Conservation (phyloP, 1,140 invertebrate genomes). For the Bradysia coprophila region DNA sequence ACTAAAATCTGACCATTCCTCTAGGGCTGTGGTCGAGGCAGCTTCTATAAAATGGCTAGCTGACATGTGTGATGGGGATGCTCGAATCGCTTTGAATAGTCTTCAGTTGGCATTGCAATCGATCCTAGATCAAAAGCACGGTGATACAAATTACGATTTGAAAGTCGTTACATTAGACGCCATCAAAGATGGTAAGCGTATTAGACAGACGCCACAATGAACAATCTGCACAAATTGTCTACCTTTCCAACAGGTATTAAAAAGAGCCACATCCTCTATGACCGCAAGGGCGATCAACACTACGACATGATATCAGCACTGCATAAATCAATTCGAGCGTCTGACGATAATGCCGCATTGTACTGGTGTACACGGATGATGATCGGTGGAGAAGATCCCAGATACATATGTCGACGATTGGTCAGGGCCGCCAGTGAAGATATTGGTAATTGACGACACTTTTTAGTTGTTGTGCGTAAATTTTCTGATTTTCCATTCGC, state of each 20-base stretch:
- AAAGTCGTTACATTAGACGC: slow-evolving; percentile 35
- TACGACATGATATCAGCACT: slow-evolving; percentile 69
- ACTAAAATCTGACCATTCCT: no score
- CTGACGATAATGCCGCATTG: slow-evolving; percentile 60
- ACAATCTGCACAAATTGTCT: no score
- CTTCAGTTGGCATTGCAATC: slow-evolving; percentile 49
- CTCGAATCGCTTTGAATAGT: slow-evolving; percentile 54
- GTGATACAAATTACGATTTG: slow-evolving; percentile 12
- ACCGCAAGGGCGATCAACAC: slow-evolving; percentile 63
- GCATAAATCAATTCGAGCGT: slow-evolving; percentile 70
- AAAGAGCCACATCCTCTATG: slow-evolving; percentile 54
- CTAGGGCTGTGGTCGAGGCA: slow-evolving; percentile 32
- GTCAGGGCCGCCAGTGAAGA: slow-evolving; percentile 63
- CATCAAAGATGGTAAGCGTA: slow-evolving; percentile 40
- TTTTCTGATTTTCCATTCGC: not conserved
- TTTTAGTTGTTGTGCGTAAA: not conserved
- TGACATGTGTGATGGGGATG: slow-evolving; percentile 65
- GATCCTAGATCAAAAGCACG: slow-evolving; percentile 6
- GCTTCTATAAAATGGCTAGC: slow-evolving; percentile 47
- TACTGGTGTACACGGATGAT: slow-evolving; percentile 73
- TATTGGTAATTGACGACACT: slow-evolving; percentile 7
- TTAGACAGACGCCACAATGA: no score
- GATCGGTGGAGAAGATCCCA: slow-evolving; percentile 61
- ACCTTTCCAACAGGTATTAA: no score
- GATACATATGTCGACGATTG: slow-evolving; percentile 61